phyloP scores from a whole-genome alignment of 1,140 invertebrate species.

The Leptoteleia sp. region DNA sequence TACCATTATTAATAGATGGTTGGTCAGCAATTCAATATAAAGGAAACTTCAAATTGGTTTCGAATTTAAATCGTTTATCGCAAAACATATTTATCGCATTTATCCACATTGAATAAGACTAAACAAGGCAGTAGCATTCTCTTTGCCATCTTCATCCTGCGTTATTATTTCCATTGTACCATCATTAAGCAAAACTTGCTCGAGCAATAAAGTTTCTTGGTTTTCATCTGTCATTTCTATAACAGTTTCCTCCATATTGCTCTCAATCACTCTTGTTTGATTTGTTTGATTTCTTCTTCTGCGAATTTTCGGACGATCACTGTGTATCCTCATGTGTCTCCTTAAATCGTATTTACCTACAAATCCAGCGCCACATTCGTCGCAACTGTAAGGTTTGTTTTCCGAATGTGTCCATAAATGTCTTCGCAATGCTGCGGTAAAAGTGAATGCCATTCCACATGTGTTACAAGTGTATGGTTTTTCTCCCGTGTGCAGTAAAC shows the following conservation, averaged over 20 bases:
- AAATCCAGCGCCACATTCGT: conserved; percentile 76
- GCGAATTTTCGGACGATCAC: conserved; percentile 61
- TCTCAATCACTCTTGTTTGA: conserved; percentile 29
- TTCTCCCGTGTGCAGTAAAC: conserved; percentile 80
- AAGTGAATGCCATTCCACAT: conserved; percentile 79
- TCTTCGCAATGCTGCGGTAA: conserved; percentile 76
- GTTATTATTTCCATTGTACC: conserved; percentile 69
- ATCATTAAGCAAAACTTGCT: conserved; percentile 72
- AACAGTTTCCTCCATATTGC: conserved; percentile 41
- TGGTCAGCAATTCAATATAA: too few relatives aligned
- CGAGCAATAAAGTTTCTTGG: conserved; percentile 71
- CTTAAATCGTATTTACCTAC: conserved; percentile 77
- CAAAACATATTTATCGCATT: too few relatives aligned
- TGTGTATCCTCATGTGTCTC: conserved; percentile 77
- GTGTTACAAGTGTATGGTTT: conserved; percentile 81
- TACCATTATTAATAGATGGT: too few relatives aligned
- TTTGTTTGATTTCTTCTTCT: conserved; percentile 36
- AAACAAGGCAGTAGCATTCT: conserved; percentile 75
- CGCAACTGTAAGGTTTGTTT: conserved; percentile 80
- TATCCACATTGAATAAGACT: conserved; percentile 74
- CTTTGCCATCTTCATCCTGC: conserved; percentile 76
- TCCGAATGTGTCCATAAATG: conserved; percentile 79
- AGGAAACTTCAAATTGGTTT: too few relatives aligned
- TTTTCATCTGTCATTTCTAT: conserved; percentile 61
- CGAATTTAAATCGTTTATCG: too few relatives aligned